Evolutionary conservation across 2,113 vertebrate genomes (phyloP).

Genomic region (Carassius gibelio): DNA sequence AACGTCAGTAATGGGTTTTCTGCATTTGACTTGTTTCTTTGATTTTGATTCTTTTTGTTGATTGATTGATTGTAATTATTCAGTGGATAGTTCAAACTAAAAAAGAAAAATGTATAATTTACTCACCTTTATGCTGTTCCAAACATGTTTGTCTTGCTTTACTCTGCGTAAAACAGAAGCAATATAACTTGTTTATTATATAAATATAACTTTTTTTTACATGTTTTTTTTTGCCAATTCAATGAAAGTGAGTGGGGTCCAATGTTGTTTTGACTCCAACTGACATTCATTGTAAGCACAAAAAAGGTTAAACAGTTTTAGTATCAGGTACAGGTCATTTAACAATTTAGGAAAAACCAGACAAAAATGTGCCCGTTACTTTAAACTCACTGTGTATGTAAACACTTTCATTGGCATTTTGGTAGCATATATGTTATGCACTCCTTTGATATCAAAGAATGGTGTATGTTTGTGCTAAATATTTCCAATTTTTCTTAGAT

Average conservation of each 20-base stretch:
- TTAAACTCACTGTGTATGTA: background rate
- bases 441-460: background rate
- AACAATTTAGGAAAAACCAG: background rate
- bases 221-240: background rate
- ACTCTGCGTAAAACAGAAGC: no score
- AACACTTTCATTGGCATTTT: no score
- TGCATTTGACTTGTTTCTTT: background rate
- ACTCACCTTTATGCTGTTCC: background rate
- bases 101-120: background rate
- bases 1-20: background rate
- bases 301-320: background rate
- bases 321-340: background rate
- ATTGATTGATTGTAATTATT: background rate
- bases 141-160: no score
- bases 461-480: background rate
- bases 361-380: background rate
- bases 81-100: no score
- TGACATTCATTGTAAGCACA: no score
- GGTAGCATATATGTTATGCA: background rate
- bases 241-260: background rate
- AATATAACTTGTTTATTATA: background rate
- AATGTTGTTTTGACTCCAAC: background rate
- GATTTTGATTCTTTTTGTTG: background rate
- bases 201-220: no score
- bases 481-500: constrained; percentile 67